A percentile compares a stretch with the other conserved stretches of the same genome.
Evolutionary conservation across 2,888 invertebrate genomes (phyloP).

Genomic region (Acanthoscelides obtectus): DNA sequence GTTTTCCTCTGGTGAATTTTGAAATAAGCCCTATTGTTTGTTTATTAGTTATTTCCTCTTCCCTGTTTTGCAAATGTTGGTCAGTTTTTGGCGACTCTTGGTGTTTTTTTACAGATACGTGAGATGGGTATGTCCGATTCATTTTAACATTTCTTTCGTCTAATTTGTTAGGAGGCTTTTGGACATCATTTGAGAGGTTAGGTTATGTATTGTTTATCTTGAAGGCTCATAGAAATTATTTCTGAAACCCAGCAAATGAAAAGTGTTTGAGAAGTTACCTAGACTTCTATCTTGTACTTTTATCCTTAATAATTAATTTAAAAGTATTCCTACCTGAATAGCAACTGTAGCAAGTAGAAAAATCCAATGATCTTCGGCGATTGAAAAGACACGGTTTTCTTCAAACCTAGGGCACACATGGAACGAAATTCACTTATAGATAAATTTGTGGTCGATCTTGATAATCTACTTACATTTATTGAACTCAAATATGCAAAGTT

Average conservation of each 20-base stretch:
- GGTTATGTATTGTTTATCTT: background rate
- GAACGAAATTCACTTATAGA: background rate
- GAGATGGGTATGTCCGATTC: background rate
- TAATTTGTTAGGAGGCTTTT: too few species aligned
- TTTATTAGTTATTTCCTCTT: background rate
- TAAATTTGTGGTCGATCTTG: background rate
- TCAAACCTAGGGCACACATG: background rate
- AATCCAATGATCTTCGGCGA: background rate
- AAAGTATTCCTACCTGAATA: background rate
- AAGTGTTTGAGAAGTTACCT: background rate
- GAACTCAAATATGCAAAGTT: background rate
- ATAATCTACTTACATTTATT: background rate
- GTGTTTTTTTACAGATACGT: background rate
- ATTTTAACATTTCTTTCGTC: background rate
- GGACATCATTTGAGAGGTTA: background rate
- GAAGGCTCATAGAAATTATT: background rate
- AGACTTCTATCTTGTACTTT: background rate
- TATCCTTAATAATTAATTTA: background rate
- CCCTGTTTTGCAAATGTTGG: too few species aligned
- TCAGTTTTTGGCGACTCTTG: background rate
- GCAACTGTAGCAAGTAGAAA: background rate
- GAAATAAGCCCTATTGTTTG: background rate
- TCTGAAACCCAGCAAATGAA: background rate
- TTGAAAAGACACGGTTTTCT: background rate
- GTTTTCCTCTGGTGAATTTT: background rate